Evolutionary conservation across 2,888 invertebrate genomes (phyloP).

Genomic region (Sycophila texana): DNA sequence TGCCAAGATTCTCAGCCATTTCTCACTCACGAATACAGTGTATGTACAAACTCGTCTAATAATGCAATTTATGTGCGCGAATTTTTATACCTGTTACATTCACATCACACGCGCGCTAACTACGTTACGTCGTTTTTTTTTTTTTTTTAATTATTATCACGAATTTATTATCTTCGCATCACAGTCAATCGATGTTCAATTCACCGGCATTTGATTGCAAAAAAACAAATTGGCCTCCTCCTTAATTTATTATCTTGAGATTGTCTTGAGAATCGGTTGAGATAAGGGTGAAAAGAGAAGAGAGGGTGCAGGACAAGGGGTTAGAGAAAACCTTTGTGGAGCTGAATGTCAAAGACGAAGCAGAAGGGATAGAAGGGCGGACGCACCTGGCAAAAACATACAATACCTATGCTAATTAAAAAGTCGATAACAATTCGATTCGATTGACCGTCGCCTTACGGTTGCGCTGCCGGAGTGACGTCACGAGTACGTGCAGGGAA

Average conservation of each 20-base stretch:
- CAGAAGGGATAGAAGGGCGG: constrained; percentile 29
- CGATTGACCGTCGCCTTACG: constrained; percentile 1
- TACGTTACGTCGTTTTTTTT: neutral
- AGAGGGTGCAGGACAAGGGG: constrained; percentile 27
- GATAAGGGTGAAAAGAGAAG: constrained; percentile 30
- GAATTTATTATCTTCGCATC: constrained; percentile 34
- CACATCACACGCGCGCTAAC: constrained; percentile 27
- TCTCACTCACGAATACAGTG: constrained; percentile 36
- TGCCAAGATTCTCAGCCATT: constrained; percentile 88
- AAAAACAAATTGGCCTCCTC: constrained; percentile 5
- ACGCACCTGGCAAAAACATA: too few relatives aligned
- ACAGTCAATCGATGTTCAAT: constrained; percentile 19
- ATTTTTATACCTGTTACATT: constrained; percentile 46
- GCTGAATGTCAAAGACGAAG: constrained; percentile 33
- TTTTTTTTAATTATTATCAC: neutral
- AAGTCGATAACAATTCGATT: constrained; percentile 42
- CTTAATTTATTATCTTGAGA: constrained; percentile 30
- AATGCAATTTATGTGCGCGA: constrained; percentile 5
- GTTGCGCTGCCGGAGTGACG: neutral
- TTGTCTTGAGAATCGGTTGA: constrained; percentile 5
- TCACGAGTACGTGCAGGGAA: neutral
- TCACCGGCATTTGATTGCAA: constrained; percentile 15
- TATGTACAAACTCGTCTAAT: constrained; percentile 38
- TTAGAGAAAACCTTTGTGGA: constrained; percentile 17
- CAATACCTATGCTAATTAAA: constrained; percentile 13